A percentile compares a stretch with the other conserved stretches of the same genome.
Conservation (phyloP, 2,113 vertebrate species). For the Opisthocomus hoazin region DNA sequence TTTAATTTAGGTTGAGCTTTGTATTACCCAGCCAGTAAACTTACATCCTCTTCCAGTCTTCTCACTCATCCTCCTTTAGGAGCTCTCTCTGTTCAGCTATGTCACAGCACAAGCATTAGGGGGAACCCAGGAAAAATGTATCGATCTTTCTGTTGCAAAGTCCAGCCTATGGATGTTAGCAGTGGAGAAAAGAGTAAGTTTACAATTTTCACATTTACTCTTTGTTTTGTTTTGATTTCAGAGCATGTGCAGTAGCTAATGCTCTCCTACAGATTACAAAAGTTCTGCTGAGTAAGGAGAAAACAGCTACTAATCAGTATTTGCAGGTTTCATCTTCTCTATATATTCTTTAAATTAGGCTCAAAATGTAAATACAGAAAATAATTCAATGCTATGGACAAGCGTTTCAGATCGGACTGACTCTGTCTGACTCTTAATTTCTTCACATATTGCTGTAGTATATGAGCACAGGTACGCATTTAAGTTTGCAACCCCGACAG, state of each 20-base stretch:
- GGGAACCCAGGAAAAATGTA: background rate
- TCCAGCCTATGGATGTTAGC: background rate
- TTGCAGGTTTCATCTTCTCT: background rate
- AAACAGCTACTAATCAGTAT: background rate
- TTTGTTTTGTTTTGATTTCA: background rate
- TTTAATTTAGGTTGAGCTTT: background rate
- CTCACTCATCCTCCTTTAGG: background rate
- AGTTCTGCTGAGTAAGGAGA: background rate
- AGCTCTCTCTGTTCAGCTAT: background rate
- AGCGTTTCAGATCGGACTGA: background rate
- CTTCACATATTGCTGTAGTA: background rate
- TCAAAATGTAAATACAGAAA: background rate
- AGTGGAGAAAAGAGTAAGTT: background rate
- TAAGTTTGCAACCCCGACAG: background rate
- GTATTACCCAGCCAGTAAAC: background rate
- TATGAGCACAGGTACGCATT: background rate
- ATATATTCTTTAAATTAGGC: background rate
- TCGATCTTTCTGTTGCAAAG: background rate
- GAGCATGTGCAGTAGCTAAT: background rate
- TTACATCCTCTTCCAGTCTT: background rate
- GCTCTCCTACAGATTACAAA: background rate
- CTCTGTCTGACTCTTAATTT: background rate
- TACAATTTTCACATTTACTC: background rate
- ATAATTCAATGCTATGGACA: background rate
- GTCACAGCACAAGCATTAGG: background rate